Base-by-base conservation (phyloP, 2,797 vertebrate species). In the Euthynnus affinis region DNA sequence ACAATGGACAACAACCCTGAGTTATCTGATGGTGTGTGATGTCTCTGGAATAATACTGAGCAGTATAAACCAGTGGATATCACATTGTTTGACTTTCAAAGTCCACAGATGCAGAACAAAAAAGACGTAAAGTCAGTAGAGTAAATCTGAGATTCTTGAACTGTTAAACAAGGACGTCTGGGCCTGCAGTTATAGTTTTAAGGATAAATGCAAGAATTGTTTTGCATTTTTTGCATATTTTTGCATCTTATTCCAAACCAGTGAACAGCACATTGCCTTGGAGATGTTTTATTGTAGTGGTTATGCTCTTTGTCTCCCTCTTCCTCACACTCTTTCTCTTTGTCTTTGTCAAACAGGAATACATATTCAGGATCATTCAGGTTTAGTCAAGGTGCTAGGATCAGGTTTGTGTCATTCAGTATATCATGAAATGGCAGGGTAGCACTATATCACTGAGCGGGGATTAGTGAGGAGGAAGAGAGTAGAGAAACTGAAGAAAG, bases 161-260 rank as follows among this genome's bases (percentile, higher is more conserved):
- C 66, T 73, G 74, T 79, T 73, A 62, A 72, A 73, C 57, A 83
- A 85, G 73, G 52, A 59, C 34, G 2, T 37, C 65, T 76, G 71
- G 61, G 51, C 69, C 74, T 51, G 74, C 64, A 71, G 74, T 62
- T 58, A 58, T 20, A 62, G 72, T 82, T 80, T 81, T 71, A 79
- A 74, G 44, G 51, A 59, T 60, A 59, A 37, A 76, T 49, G 42
- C 74, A 62, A 63, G 15, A 74, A 10, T 46, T 46, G 40, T 62
- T 66, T 52, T 9, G 5, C 20, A 51, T 48, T 37, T 74, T 84
- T 52, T 66, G 55, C 55, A 86, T 80, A 71, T 71, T 76, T 82
- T 78, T 80, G 22, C 77, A 83, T 85, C 9, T 62, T 9, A 76
- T 86, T 83, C 70, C 53, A 76, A 81, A 71, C 15, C 70, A 73